Evolutionary conservation across 2,797 vertebrate species (phyloP).

Genomic region (Glossophaga mutica): DNA sequence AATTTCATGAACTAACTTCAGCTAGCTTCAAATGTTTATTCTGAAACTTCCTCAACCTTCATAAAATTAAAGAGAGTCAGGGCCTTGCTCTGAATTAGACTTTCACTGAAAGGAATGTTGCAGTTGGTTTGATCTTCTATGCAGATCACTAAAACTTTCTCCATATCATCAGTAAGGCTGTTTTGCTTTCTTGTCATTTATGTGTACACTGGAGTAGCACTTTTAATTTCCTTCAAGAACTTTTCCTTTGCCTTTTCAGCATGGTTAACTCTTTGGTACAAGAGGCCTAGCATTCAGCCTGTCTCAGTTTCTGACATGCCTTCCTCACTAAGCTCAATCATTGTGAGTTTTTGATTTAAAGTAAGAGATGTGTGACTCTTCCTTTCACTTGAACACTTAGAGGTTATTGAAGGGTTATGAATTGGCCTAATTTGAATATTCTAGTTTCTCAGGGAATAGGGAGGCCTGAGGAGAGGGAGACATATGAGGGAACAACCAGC

Average conservation of each 20-base stretch:
- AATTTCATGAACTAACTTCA: neutral
- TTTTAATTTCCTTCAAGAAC: neutral
- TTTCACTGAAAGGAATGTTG: neutral
- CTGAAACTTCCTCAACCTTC: neutral
- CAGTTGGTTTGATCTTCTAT: neutral
- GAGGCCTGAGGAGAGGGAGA: neutral
- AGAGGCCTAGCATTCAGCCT: neutral
- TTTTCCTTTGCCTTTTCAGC: neutral
- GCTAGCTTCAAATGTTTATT: neutral
- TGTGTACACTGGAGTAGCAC: neutral
- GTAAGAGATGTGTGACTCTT: neutral
- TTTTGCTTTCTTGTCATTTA: neutral
- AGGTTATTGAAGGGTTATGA: neutral
- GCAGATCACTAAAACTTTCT: neutral
- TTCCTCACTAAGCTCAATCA: neutral
- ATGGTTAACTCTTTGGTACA: neutral
- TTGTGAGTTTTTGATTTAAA: neutral
- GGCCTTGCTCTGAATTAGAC: neutral
- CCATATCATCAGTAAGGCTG: neutral
- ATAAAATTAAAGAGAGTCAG: neutral
- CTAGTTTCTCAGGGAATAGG: neutral
- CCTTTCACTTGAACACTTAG: neutral
- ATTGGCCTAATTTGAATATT: neutral
- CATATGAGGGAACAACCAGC: neutral
- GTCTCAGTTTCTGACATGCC: neutral